Evolutionary conservation across 2,113 vertebrate genomes (phyloP).

Genomic region (Daphoenositta chrysoptera): DNA sequence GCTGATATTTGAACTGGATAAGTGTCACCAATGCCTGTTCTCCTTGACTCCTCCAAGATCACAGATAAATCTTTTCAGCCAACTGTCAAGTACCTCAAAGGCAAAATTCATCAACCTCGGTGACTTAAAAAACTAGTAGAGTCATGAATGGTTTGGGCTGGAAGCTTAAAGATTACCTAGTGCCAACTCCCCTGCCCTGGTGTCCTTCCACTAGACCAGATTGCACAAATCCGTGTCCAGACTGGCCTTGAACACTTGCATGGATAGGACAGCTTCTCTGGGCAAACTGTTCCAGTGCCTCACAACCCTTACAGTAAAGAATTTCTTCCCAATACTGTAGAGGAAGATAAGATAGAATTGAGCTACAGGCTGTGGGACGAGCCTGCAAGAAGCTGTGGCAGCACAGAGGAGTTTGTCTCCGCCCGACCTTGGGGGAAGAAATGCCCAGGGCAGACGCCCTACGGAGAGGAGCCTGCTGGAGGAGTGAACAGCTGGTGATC

Average conservation of each 20-base stretch:
- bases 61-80: not conserved
- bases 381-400: not conserved
- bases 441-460: not conserved
- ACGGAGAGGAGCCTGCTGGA: not conserved
- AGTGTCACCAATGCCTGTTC: not conserved
- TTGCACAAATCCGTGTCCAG: not conserved
- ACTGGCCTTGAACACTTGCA: not conserved
- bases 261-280: not conserved
- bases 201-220: not conserved
- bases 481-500: not conserved
- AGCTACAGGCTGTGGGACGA: not conserved
- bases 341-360: not conserved
- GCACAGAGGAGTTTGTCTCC: not conserved
- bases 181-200: not conserved
- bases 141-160: not conserved
- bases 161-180: not conserved
- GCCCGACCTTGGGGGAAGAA: not conserved
- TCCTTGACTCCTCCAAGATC: not conserved
- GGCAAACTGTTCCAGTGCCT: not conserved
- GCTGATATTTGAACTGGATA: not conserved
- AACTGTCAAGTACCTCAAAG: not conserved
- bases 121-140: not conserved
- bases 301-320: not conserved
- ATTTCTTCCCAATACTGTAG: not conserved
- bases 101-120: not conserved